Percentiles rank a stretch among this genome's conserved stretches.
Conservation (phyloP, 2,888 invertebrate genomes). For the Chirona hameri region DNA sequence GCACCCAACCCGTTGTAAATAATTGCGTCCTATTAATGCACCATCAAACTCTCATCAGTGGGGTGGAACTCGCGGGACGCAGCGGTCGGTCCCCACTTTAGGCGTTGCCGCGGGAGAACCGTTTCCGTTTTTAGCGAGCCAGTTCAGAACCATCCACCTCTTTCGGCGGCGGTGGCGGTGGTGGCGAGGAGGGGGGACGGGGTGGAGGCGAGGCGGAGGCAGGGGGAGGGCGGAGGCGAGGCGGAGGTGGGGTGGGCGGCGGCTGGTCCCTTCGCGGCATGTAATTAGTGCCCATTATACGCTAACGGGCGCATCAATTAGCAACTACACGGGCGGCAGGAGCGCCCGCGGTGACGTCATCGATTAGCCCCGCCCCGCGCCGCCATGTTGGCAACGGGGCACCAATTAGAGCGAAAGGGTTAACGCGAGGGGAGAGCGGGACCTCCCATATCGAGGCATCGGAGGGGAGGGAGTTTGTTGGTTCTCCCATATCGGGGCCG, state of each 20-base stretch:
- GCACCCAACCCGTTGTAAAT: neutral
- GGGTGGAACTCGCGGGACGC: no score
- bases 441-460: no score
- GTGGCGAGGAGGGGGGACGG: neutral
- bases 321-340: neutral
- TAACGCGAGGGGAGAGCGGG: neutral
- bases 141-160: neutral
- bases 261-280: neutral
- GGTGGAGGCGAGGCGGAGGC: neutral
- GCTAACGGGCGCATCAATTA: neutral
- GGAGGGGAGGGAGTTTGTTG: no score
- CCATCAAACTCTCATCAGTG: neutral
- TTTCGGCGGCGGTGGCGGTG: neutral
- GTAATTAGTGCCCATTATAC: neutral
- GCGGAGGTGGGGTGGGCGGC: neutral
- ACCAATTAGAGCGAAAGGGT: neutral
- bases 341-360: neutral
- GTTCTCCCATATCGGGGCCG: no score
- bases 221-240: neutral
- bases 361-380: neutral
- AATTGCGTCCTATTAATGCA: neutral
- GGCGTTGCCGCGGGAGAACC: neutral
- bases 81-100: no score
- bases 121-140: neutral
- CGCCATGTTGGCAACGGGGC: neutral